Evolutionary conservation across 2,888 invertebrate genomes (phyloP).

Genomic region (Coenonympha glycerion): DNA sequence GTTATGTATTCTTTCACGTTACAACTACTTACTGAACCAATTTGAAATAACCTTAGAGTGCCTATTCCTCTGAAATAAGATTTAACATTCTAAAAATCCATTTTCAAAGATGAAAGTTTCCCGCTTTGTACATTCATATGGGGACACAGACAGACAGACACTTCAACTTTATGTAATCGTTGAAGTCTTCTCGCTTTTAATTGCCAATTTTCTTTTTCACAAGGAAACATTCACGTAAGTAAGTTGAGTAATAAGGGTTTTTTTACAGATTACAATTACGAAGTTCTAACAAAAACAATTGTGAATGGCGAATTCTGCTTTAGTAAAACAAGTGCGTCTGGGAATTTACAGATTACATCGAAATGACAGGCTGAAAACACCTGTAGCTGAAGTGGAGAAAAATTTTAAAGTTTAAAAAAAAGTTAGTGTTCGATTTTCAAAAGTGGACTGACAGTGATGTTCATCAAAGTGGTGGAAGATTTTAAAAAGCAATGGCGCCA

Average conservation of each 20-base stretch:
- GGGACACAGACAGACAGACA: no score
- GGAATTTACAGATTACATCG: slow-evolving; percentile 39
- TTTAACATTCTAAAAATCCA: no score
- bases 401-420: slow-evolving; percentile 18
- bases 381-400: slow-evolving; percentile 30
- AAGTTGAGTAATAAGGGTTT: neutral
- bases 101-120: no score
- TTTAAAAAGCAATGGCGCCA: slow-evolving; percentile 65
- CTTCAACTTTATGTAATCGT: no score
- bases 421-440: slow-evolving; percentile 23
- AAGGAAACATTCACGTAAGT: slow-evolving; percentile 1
- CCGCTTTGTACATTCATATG: no score
- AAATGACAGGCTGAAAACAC: slow-evolving; percentile 43
- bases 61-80: no score
- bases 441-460: slow-evolving; percentile 36
- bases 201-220: slow-evolving; percentile 13
- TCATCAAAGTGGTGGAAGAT: slow-evolving; percentile 44
- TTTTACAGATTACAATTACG: slow-evolving; percentile 1
- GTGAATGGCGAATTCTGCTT: slow-evolving; percentile 41
- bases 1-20: no score
- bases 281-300: slow-evolving; percentile 32
- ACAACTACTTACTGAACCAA: no score
- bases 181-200: slow-evolving; percentile 6
- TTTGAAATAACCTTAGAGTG: no score
- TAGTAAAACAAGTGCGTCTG: neutral